Evolutionary conservation across 2,113 vertebrate genomes (phyloP).

Genomic region (Macquaria ambigua): DNA sequence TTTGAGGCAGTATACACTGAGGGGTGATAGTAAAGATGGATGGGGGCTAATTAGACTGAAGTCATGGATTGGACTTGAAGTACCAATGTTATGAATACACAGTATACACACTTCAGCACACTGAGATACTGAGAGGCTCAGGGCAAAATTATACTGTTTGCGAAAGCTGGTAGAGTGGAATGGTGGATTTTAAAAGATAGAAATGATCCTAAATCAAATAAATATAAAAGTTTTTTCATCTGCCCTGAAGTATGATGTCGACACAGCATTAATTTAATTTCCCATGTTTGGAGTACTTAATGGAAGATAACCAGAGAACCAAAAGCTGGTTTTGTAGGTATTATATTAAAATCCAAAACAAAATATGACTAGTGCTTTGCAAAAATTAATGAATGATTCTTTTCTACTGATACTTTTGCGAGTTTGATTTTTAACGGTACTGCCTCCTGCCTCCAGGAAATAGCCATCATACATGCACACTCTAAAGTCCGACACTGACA

Average conservation of each 20-base stretch:
- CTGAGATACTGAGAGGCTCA: rapidly evolving
- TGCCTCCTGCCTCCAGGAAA: neutral
- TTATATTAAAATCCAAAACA: no score
- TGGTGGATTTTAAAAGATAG: neutral
- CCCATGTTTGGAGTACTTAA: no score
- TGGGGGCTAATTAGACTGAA: slow-evolving; percentile 23
- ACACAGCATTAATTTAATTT: neutral
- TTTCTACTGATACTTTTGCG: neutral
- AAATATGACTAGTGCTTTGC: no score
- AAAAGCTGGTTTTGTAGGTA: no score
- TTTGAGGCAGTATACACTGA: neutral
- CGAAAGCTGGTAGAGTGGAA: neutral
- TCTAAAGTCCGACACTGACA: neutral
- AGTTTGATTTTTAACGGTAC: neutral
- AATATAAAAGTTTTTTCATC: neutral
- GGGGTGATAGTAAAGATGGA: slow-evolving; percentile 11
- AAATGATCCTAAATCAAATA: neutral
- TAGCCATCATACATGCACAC: neutral
- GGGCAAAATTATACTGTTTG: neutral
- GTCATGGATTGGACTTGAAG: neutral
- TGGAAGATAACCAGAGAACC: no score
- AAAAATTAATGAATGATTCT: no score
- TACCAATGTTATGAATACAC: neutral
- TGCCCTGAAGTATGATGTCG: neutral
- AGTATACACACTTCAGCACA: neutral